phyloP scores from a whole-genome alignment of 2,888 invertebrate species.

The Scaptodrosophila latifasciaeformis region DNA sequence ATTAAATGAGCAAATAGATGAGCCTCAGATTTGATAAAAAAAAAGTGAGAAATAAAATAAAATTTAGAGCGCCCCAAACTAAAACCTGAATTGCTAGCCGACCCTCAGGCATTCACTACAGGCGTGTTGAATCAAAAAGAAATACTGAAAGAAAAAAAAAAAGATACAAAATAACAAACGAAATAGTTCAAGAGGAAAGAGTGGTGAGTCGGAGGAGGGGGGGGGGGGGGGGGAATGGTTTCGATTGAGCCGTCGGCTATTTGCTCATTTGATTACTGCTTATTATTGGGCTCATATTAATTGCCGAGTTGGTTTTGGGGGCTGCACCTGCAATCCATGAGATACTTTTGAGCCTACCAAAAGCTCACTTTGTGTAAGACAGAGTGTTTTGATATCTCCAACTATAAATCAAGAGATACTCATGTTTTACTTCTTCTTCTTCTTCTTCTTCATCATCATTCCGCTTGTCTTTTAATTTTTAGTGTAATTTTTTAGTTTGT shows the following conservation, averaged over 20 bases:
- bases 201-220: no score
- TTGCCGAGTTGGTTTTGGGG: constrained; percentile 8
- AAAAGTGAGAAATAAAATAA: constrained; percentile 3
- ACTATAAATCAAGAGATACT: constrained; percentile 35
- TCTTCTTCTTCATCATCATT: no score
- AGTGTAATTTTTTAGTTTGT: constrained; percentile 20
- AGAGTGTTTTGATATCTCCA: constrained; percentile 29
- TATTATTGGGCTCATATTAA: constrained; percentile 26
- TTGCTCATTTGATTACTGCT: constrained; percentile 24
- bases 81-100: no score
- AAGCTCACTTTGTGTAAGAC: no score
- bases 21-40: neutral
- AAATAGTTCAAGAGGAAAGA: constrained; percentile 4
- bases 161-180: no score
- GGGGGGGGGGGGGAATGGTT: no score
- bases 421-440: no score
- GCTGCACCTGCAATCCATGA: no score
- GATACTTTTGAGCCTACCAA: no score
- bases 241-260: constrained; percentile 2
- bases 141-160: no score
- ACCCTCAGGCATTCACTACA: no score
- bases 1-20: constrained; percentile 59
- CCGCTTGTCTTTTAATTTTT: constrained; percentile 22
- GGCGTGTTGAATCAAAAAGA: no score
- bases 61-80: constrained; percentile 44